These are phyloP conservation scores for Artemisiospiza belli DNA, from an alignment of 2,113 vertebrate genomes.

Conservation along the genomic window DNA sequence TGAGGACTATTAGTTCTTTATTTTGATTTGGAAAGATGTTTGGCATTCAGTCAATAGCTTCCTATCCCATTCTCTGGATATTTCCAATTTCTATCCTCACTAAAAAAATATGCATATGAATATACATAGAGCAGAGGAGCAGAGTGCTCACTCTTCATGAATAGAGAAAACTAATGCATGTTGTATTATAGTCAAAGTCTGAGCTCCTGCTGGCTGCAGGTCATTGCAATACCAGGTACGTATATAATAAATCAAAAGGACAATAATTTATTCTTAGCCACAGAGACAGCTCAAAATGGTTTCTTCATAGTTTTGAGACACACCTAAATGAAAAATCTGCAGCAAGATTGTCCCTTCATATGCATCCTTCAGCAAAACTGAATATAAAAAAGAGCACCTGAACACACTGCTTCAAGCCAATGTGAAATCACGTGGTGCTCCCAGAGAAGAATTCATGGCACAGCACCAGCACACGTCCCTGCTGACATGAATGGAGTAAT, in stretches of 20 bases:
- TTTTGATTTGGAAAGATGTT: conserved; percentile 25
- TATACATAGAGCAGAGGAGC: not conserved
- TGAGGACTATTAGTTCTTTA: conserved; percentile 16
- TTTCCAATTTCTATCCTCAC: not conserved
- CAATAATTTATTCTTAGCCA: conserved; percentile 39
- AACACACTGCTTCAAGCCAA: not conserved
- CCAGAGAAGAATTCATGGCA: not conserved
- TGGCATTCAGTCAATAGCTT: conserved; percentile 14
- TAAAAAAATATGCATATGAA: not conserved
- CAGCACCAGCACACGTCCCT: not conserved
- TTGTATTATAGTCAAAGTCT: not conserved
- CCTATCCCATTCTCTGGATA: not conserved
- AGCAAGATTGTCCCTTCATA: not conserved
- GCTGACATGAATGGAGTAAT: not conserved
- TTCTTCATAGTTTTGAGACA: conserved; percentile 7
- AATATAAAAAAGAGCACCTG: not conserved
- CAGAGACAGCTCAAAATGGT: not conserved
- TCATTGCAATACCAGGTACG: not conserved
- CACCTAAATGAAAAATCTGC: conserved; percentile 11
- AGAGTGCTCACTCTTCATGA: not conserved
- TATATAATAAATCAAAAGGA: conserved; percentile 41
- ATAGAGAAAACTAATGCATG: not conserved
- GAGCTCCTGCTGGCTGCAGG: conserved; percentile 6
- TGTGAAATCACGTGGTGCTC: not conserved
- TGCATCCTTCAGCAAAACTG: not conserved